A percentile compares a stretch with the other conserved stretches of the same genome.
phyloP scores from a whole-genome alignment of 1,140 invertebrate genomes.

The Xylocopa sonorina region DNA sequence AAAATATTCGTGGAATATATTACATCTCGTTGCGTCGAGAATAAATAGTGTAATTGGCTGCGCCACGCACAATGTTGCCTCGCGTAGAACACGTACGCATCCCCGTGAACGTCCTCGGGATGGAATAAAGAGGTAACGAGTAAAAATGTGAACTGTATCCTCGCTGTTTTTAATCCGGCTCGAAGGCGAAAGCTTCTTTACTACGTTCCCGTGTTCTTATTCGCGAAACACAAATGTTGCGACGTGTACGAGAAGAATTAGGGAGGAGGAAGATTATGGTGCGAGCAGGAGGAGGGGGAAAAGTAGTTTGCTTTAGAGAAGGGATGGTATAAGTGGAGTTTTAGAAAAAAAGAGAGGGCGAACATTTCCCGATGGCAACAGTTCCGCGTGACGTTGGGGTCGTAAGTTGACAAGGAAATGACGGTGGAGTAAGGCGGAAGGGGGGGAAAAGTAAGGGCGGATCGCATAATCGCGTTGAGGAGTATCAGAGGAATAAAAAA shows the following conservation, averaged over 20 bases:
- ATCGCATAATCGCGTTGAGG: slow-evolving; percentile 7
- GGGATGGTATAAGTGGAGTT: background rate
- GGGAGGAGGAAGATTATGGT: slow-evolving; percentile 3
- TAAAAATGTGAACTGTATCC: too few species aligned
- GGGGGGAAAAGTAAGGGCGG: background rate
- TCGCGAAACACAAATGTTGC: background rate
- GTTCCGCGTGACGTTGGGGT: background rate
- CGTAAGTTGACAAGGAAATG: slow-evolving; percentile 16
- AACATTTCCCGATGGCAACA: background rate
- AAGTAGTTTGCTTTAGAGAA: background rate
- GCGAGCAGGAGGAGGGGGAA: too few species aligned
- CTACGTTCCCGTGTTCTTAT: background rate
- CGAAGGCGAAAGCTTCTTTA: background rate
- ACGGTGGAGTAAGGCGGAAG: background rate
- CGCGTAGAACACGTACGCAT: too few species aligned
- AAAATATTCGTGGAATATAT: slow-evolving; percentile 2
- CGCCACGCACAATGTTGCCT: background rate
- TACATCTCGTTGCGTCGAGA: background rate
- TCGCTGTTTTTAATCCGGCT: background rate
- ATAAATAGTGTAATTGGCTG: background rate
- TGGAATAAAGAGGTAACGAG: too few species aligned
- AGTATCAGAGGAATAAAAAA: slow-evolving; percentile 16
- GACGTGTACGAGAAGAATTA: background rate
- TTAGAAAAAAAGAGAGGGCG: background rate
- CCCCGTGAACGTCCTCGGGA: too few species aligned